Conservation (phyloP, 2,797 vertebrate species). For the Anas acuta region DNA sequence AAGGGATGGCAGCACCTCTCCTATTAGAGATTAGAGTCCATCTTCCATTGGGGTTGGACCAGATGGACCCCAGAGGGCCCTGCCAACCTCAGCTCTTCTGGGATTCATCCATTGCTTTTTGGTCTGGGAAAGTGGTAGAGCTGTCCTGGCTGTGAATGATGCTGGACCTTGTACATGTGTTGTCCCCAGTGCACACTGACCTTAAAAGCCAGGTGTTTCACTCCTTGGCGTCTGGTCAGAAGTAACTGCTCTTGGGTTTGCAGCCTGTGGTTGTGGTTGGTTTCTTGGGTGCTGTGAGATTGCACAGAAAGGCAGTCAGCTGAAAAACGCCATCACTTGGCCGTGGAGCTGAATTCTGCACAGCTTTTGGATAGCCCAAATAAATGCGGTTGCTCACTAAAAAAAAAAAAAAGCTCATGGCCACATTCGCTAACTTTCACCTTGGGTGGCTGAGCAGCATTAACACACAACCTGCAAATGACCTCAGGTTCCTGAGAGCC, state of each 20-base stretch:
- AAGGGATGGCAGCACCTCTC: too few relatives aligned
- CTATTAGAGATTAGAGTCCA: too few relatives aligned
- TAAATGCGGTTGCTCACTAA: not conserved
- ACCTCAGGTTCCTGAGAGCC: not conserved
- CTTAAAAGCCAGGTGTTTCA: not conserved
- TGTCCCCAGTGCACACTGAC: not conserved
- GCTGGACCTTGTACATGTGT: not conserved
- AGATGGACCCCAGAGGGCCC: not conserved
- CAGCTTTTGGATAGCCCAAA: not conserved
- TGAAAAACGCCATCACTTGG: not conserved
- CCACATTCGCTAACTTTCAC: not conserved
- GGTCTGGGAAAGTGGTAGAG: not conserved
- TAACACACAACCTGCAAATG: not conserved
- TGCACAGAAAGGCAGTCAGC: fast-evolving
- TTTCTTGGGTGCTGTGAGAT: not conserved
- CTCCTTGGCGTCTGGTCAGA: not conserved
- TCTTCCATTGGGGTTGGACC: not conserved
- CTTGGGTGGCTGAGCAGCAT: not conserved
- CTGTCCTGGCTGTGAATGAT: not conserved
- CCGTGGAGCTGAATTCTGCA: not conserved
- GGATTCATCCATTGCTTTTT: not conserved
- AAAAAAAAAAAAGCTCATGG: not conserved
- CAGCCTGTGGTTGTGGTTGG: fast-evolving
- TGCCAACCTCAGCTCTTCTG: not conserved
- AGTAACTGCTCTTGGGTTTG: not conserved